Percentiles rank a stretch among this genome's conserved stretches.
Evolutionary conservation across 1,140 invertebrate genomes (phyloP).

Genomic region (Magallana angulata): DNA sequence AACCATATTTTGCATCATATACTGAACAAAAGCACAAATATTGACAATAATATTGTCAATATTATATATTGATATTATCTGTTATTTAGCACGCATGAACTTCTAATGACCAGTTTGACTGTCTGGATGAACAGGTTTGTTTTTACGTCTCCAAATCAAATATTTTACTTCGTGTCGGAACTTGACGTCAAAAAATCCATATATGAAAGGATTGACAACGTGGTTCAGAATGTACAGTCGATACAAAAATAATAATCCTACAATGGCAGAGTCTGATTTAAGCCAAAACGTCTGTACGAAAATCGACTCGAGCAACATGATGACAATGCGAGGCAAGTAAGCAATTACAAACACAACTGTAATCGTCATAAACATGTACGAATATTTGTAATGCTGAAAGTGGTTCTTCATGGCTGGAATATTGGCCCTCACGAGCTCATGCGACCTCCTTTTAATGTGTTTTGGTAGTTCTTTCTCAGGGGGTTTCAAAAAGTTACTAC

Average conservation of each 20-base stretch:
- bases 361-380: slow-evolving; percentile 59
- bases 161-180: slow-evolving; percentile 49
- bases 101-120: neutral
- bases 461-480: neutral
- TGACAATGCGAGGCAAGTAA: slow-evolving; percentile 42
- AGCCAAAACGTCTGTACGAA: slow-evolving; percentile 26
- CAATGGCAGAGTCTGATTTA: slow-evolving; percentile 7
- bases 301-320: slow-evolving; percentile 51
- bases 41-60: too few species aligned
- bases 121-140: neutral
- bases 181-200: slow-evolving; percentile 51
- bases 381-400: slow-evolving; percentile 46
- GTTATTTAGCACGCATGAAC: too few species aligned
- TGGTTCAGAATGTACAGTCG: slow-evolving; percentile 57
- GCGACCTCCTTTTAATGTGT: neutral
- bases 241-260: slow-evolving; percentile 47
- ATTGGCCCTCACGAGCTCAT: neutral
- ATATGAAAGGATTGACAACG: slow-evolving; percentile 54
- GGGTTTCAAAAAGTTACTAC: neutral
- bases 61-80: too few species aligned
- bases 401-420: slow-evolving; percentile 37
- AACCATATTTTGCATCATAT: neutral
- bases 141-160: neutral
- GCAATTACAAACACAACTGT: slow-evolving; percentile 51
- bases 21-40: too few species aligned